Base-by-base conservation (phyloP, 2,113 vertebrate species). In the Phrynosoma blainvillii region DNA sequence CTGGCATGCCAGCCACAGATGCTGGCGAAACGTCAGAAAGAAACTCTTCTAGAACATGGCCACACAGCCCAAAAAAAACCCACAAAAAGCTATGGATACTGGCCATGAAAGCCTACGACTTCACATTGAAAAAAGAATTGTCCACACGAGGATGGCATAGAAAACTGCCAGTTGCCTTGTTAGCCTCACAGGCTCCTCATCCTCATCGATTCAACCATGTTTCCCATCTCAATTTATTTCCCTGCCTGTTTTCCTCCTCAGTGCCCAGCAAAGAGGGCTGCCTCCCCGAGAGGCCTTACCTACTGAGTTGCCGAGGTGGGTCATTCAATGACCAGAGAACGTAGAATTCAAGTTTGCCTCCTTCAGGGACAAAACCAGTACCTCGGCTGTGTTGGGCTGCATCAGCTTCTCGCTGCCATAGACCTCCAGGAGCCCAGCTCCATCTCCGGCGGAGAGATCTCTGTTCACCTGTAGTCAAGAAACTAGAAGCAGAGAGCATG, bases 301-400 rank as follows among this genome's bases (percentile, higher is more conserved):
- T 96, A 54, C 95, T 93, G 12, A 98, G 96, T 75, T 96, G 96
- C 1, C 97, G 96, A 0, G 98, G 97, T 1, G 96, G 96, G 82
- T 98, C 97, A 52, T 87, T 87, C 74, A 98, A 91, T 0, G 96
- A 97, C 96, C 97, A 97, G 0, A 98, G 86, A 0, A 95, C 96
- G 36, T 96, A 98, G 91, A 98, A 98, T 5, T 95, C n/a, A 13
- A 93, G 91, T 27, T 56, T 70, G 59, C 88, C 14, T 13, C 21
- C 36, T 47, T 0, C 20, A 5, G 23, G 3, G 47, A 42, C 47
- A 1, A 6, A 36, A 32, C 23, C 78, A 23, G 27, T 2, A 1
- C 36, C 21, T 83, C 40, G 75, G 40, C 36, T 16, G 10, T n/a
- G 30, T 13, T 30, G 1, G 32, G 3, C 20, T 14, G 2, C 10